Conservation (phyloP, 2,113 vertebrate species). For the Sterrhoptilus dennistouni region DNA sequence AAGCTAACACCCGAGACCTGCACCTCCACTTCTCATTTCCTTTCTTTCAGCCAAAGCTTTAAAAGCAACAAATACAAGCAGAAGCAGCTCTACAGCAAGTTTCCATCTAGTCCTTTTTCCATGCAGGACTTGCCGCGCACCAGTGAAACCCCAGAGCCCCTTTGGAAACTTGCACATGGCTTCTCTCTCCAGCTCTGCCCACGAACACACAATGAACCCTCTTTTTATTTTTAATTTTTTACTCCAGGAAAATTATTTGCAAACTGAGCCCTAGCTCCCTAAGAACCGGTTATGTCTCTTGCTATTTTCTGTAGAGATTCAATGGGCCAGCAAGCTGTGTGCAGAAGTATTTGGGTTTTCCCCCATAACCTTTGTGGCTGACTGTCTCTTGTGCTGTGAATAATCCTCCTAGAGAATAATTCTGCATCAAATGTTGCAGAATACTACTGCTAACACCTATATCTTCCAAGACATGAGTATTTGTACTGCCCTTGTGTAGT, state of each 20-base stretch:
- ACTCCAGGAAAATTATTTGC: background rate
- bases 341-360: background rate
- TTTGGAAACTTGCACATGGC: background rate
- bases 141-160: background rate
- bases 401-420: background rate
- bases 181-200: background rate
- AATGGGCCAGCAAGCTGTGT: background rate
- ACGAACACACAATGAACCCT: background rate
- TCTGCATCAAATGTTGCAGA: background rate
- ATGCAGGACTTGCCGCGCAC: rapidly evolving
- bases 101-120: background rate
- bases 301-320: background rate
- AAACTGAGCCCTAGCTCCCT: background rate
- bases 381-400: background rate
- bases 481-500: rapidly evolving
- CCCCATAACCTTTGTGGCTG: rapidly evolving
- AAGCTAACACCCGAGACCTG: background rate
- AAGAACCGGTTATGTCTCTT: background rate
- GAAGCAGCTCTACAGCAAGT: background rate
- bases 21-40: background rate
- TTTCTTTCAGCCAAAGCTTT: background rate
- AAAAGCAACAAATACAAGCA: background rate
- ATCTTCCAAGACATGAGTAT: background rate
- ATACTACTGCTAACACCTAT: background rate
- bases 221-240: background rate